Percentiles rank a stretch among this genome's conserved stretches.
Evolutionary conservation across 2,797 vertebrate species (phyloP).

Genomic region (Sibirionetta formosa): DNA sequence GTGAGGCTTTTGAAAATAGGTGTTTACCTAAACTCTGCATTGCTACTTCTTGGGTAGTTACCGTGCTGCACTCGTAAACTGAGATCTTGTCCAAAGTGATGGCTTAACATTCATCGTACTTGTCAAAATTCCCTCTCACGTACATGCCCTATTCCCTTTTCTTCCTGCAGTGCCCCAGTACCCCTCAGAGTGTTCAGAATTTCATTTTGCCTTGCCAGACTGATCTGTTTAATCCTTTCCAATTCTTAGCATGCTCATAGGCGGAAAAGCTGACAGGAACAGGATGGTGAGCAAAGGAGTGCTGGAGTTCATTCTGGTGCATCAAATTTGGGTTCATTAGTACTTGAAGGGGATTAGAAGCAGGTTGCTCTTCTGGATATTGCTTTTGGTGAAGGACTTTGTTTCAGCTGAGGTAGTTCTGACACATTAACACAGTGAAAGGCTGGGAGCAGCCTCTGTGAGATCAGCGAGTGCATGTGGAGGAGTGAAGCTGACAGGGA

Average conservation of each 20-base stretch:
- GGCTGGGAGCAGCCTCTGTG: constrained; percentile 51
- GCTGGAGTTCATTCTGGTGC: constrained; percentile 51
- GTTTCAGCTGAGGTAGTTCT: constrained; percentile 50
- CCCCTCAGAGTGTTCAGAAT: constrained; percentile 22
- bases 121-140: constrained; percentile 25
- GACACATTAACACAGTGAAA: not conserved
- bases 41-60: not conserved
- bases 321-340: constrained; percentile 65
- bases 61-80: not conserved
- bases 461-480: constrained; percentile 61
- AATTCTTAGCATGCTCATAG: constrained; percentile 13
- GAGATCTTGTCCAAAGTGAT: not conserved
- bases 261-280: constrained; percentile 53
- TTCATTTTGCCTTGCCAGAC: constrained; percentile 9
- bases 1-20: not conserved
- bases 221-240: constrained; percentile 60
- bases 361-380: constrained; percentile 63
- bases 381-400: constrained; percentile 43
- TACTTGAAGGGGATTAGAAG: constrained; percentile 56
- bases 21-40: not conserved
- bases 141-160: not conserved
- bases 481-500: constrained; percentile 77
- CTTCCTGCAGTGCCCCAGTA: constrained; percentile 12
- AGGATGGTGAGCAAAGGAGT: constrained; percentile 45
- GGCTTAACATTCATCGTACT: not conserved